Base-by-base conservation (phyloP, 2,113 vertebrate species). In the Bothrops jararaca region DNA sequence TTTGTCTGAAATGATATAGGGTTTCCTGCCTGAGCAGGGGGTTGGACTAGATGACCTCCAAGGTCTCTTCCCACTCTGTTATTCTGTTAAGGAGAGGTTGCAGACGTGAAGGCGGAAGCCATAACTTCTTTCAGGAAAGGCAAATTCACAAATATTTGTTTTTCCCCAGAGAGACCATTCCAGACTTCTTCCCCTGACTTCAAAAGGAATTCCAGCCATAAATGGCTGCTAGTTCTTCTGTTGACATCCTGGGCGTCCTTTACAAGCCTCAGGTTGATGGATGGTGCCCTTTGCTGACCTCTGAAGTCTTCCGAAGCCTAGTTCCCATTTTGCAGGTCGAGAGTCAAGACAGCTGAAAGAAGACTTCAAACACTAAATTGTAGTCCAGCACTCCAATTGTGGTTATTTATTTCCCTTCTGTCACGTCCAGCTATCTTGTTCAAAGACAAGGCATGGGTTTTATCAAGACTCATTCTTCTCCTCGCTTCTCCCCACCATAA, bases 141-240 rank as follows among this genome's bases (percentile, higher is more conserved):
- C 64, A 69, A 29, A 69, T 69, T 15, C 64, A 13, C 64, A 69
- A n/a, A 69, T 69, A 34, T 52, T 50, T 50, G 5, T 93, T 94
- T 89, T 13, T 39, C 91, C 12, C 56, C 86, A 54, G 6, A 29
- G 12, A 86, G 85, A 12, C 3, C 29, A 54, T 69, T n/a, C 29
- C 60, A 15, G 29, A 64, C 29, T 2, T 6, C 22, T 86, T 26
- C 90, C 64, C 1, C 1, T 9, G 0, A 89, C 93, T 95, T 94
- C 93, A 96, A 95, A 96, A 95, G 93, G 92, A 74, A 24, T 8
- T 0, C 18, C 3, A 54, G 64, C 90, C 95, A 95, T 94, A 95
- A 95, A 96, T 94, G 95, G 92, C 7, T 12, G 12, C 50, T 86
- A 54, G 86, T 95, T 92, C 54, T 90, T 54, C 89, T 39, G 5